Base-by-base conservation (phyloP, 2,888 invertebrate genomes). In the Linyphia triangularis region DNA sequence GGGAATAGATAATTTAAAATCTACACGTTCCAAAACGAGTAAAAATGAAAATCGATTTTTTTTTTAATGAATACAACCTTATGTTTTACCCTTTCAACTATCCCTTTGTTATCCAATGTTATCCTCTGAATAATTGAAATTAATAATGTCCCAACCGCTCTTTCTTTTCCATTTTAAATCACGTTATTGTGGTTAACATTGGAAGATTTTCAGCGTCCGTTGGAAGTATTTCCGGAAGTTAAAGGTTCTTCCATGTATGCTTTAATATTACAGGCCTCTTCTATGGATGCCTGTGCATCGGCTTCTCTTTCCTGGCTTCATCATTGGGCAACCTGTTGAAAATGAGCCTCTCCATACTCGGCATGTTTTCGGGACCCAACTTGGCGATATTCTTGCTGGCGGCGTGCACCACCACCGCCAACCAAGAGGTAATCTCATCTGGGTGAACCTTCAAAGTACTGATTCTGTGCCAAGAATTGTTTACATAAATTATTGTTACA, bases 371-470 rank as follows among this genome's bases (percentile, higher is more conserved):
- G 0, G 97, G 97, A 0, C 97, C 97, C 0, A 92, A 97, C 9
- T 93, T 97, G 33, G 97, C 96, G 0, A 93, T 97, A 0, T 98
- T 97, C 92, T 95, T 96, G 0, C 93, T 97, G 37, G 97, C 97
- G 91, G 96, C 97, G 96, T 95, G 57, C 19, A 70, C 78, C 1
- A 73, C 30, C 7, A 43, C 30, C 5, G 22, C 79, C 0, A 86
- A 86, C 24, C 61, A 86, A 73, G 37, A 72, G 57, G 86, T 86
- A 73, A 22, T 10, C 6, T n/a, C 10, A 73, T 19, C 4, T 13
- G 13, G 16, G 10, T 43, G 43, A 43, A 43, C 10, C 43, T 43
- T 43, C 13, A 43, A 43, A 16, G 10, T 43, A 16, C 16, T 16
- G 10, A 16, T 1, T 1, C 0, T 43, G 1, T 43, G 43, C 13